Base-by-base conservation (phyloP, 2,888 invertebrate species). In the Phengaris alcon region DNA sequence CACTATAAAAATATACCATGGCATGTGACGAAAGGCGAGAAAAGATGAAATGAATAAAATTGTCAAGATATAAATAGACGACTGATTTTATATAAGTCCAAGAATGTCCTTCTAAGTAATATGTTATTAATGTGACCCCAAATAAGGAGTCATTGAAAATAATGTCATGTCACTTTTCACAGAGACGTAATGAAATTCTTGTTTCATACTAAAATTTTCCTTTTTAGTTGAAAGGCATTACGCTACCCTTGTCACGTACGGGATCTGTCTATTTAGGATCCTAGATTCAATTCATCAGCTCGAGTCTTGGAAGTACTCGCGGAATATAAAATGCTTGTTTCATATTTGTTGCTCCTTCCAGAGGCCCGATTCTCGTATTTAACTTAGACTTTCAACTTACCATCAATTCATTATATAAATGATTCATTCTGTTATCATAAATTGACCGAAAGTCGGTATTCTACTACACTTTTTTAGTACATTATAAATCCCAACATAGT, bases 241-340 rank as follows among this genome's bases (percentile, higher is more conserved):
- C 54, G 9, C 35, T 72, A 54, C 72, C 54, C 72, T 72, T 35
- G 72, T 54, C 72, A 72, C 72, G 72, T 72, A 35, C 51, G 52
- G 72, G 52, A 72, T 72, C 54, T 72, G 72, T 72, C 72, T 72
- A 72, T 72, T 72, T 72, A 54, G 72, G 72, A 72, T 72, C 35
- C 72, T 72, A 54, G 72, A 72, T 72, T 72, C 72, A 72, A 72
- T 72, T 72, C 72, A 54, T 72, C 54, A 72, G 70, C 51, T 10
- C 22, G 70, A 51, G 35, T 13, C 70, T 13, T 35, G 72, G 54
- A 54, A 22, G 52, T 72, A 72, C 13, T 72, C 22, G 72, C 22
- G 54, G 54, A 22, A 72, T 54, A 72, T 72, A 12, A 70, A 72
- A 72, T 54, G 15, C 72, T 52, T 70, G 70, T 51, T 48, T 52